Evolutionary conservation across 2,888 invertebrate species (phyloP), one percentile per base, ranked within the genome.

Genomic region (Drosophila borborema): DNA sequence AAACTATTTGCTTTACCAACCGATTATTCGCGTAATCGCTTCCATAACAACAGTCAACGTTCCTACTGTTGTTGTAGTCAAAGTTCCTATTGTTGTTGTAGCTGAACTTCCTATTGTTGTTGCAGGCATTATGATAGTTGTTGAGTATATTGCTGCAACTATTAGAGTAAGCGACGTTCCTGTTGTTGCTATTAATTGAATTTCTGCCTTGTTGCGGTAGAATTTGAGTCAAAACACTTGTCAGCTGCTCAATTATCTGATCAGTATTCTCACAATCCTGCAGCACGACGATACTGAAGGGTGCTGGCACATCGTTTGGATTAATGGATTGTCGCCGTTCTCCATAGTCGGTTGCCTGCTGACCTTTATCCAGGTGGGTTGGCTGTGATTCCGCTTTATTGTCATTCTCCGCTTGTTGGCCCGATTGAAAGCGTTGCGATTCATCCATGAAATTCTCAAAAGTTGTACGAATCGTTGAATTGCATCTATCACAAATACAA

Each of bases 241-340:
- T 67, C 4, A 88, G 20, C 53, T 83, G 86, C 14, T 88, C 84
- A 9, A 89, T 67, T 6, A 86, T 36, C 0, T 63, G 45, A 10
- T 10, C 10, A 1, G 53, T 53, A 28, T 66, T 73, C 7, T 81
- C 66, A 20, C 64, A 64, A 43, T 86, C 89, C 46, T 83, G 79
- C 14, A 86, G 66, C 53, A 86, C 89, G 4, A 86, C 66, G 18
- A 86, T 74, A 36, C 68, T 88, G 16, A 81, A 71, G 0, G 73
- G 61, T 0, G 73, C 59, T 0, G 46, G 45, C 31, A 23, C 9
- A 18, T 51, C 40, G 7, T 4, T 6, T 14, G 5, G 4, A 34
- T 18, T 40, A 0, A 3, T 14, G 3, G 18, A 3, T n/a, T 54
- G 34, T 2, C 0, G 9, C 46, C 9, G 10, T 4, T 28, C 36